A percentile compares a stretch with the other conserved stretches of the same genome.
phyloP scores from a whole-genome alignment of 2,888 invertebrate genomes.

The Sabellastarte sp. region DNA sequence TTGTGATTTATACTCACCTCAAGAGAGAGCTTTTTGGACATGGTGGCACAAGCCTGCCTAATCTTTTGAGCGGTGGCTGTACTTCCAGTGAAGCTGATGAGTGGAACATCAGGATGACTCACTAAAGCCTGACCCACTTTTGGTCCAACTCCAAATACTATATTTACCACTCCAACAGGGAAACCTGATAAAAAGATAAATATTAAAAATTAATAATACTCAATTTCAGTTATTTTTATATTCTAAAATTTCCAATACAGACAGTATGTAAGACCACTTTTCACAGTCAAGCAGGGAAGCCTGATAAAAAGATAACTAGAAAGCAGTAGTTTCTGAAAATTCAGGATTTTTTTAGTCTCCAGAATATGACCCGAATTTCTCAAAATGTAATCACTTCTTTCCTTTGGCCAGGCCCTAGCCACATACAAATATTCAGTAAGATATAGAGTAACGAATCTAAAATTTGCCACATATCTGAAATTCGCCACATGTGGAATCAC shows the following conservation, averaged over 20 bases:
- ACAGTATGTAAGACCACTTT: not conserved
- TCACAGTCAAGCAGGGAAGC: too few relatives aligned
- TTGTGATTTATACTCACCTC: too few relatives aligned
- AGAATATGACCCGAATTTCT: too few relatives aligned
- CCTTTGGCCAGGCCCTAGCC: too few relatives aligned
- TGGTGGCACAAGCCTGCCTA: slow-evolving; percentile 53
- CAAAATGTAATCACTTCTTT: too few relatives aligned
- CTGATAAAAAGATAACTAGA: too few relatives aligned
- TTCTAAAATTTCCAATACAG: not conserved
- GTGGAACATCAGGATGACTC: slow-evolving; percentile 61
- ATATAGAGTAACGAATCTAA: too few relatives aligned
- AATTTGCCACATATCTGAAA: too few relatives aligned
- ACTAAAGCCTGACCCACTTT: slow-evolving; percentile 62
- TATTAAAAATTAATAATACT: not conserved
- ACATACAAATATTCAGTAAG: too few relatives aligned
- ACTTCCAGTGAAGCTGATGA: slow-evolving; percentile 65
- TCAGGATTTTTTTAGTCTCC: too few relatives aligned
- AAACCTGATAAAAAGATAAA: slow-evolving; percentile 18
- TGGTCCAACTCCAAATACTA: slow-evolving; percentile 63
- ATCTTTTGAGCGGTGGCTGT: slow-evolving; percentile 60
- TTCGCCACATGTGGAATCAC: too few relatives aligned
- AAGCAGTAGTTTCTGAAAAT: too few relatives aligned
- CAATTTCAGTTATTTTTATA: not conserved
- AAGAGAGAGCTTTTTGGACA: slow-evolving; percentile 63
- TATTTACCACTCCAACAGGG: slow-evolving; percentile 31